Evolutionary conservation across 2,113 vertebrate genomes (phyloP).

Genomic region (Dasyprocta punctata): DNA sequence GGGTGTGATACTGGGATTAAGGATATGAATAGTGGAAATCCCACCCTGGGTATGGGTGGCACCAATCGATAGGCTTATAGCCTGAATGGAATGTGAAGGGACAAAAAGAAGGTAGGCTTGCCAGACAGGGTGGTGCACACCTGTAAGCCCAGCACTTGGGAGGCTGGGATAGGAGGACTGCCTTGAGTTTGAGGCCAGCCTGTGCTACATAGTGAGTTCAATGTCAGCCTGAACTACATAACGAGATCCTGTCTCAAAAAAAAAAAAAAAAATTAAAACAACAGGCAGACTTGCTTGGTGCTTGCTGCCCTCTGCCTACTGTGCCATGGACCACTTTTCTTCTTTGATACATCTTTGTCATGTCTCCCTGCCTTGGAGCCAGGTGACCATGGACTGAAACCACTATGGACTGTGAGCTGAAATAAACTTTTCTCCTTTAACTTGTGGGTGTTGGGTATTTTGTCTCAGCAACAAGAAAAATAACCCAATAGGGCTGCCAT

Average conservation of each 20-base stretch:
- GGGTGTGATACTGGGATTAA: neutral
- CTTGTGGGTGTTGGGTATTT: neutral
- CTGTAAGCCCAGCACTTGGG: neutral
- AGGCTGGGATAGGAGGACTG: neutral
- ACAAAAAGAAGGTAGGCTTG: neutral
- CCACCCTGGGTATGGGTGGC: neutral
- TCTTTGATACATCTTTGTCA: neutral
- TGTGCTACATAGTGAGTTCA: neutral
- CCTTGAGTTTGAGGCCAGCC: neutral
- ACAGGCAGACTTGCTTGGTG: neutral
- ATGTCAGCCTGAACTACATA: neutral
- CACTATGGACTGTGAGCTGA: neutral
- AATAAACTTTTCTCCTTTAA: neutral
- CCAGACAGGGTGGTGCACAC: neutral
- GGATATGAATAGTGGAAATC: neutral
- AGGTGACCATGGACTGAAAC: neutral
- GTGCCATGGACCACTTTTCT: neutral
- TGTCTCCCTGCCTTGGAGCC: neutral
- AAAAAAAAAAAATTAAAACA: neutral
- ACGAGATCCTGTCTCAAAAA: neutral
- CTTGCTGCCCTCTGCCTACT: neutral
- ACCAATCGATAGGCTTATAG: neutral
- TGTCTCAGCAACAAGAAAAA: neutral
- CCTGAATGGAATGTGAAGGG: neutral
- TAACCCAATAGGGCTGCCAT: neutral